Evolutionary conservation across 2,888 invertebrate genomes (phyloP).

Genomic region (Agrotis segetum): DNA sequence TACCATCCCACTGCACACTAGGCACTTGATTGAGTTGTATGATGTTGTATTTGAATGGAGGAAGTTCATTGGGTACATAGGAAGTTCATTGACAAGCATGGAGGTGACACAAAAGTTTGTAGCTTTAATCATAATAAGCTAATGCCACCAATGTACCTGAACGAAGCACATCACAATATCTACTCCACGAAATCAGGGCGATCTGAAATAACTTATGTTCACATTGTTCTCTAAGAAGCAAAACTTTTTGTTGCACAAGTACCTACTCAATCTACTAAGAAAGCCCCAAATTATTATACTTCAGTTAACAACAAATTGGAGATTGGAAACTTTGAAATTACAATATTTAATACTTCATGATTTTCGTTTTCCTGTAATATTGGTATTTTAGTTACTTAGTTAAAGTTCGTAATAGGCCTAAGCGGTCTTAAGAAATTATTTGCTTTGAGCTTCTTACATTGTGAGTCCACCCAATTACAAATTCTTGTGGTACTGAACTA

Average conservation of each 20-base stretch:
- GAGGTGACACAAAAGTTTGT: too few relatives aligned
- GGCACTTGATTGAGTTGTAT: conserved; percentile 91
- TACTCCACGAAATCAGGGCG: too few relatives aligned
- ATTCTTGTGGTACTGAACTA: neutral
- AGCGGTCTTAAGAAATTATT: neutral
- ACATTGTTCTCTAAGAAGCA: conserved; percentile 42
- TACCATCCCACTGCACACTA: conserved; percentile 92
- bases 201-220: too few relatives aligned
- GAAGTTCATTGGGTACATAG: conserved; percentile 87
- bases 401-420: conserved; percentile 3
- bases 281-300: conserved; percentile 50
- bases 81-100: too few relatives aligned
- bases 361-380: conserved; percentile 39
- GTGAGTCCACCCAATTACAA: neutral
- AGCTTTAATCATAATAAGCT: too few relatives aligned
- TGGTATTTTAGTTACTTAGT: conserved; percentile 22
- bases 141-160: too few relatives aligned
- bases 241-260: conserved; percentile 51
- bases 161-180: too few relatives aligned
- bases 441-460: conserved; percentile 1
- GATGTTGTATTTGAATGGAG: conserved; percentile 91
- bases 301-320: conserved; percentile 43
- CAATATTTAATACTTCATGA: conserved; percentile 39
- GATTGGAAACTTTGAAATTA: conserved; percentile 52
- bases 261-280: conserved; percentile 39